Conservation (phyloP, 2,888 invertebrate genomes). For the Heliconius aoede region DNA sequence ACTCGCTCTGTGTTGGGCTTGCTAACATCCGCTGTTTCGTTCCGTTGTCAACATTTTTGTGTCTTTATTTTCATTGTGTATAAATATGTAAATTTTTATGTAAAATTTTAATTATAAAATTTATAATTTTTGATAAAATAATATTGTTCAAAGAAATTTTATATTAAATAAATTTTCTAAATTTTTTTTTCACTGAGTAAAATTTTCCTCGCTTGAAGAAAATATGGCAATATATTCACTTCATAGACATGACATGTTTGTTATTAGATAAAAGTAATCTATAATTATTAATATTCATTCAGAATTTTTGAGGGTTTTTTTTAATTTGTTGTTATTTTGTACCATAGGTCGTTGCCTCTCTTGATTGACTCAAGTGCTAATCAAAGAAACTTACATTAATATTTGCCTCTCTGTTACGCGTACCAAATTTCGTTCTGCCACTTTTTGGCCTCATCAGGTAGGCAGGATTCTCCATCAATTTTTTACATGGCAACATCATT, state of each 20-base stretch:
- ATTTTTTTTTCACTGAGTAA: no score
- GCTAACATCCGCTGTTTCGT: conserved; percentile 44
- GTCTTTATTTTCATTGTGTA: conserved; percentile 11
- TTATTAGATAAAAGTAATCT: neutral
- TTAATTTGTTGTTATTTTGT: conserved; percentile 42
- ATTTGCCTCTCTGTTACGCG: conserved; percentile 55
- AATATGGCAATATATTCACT: neutral
- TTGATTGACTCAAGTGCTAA: conserved; percentile 58
- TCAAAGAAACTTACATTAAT: conserved; percentile 70
- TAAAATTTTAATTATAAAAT: no score
- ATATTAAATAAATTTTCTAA: neutral
- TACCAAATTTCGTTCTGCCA: conserved; percentile 66
- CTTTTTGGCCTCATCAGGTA: conserved; percentile 76
- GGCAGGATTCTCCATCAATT: conserved; percentile 69
- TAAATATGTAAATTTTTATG: neutral
- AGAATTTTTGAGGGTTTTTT: conserved; percentile 13
- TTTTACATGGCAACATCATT: conserved; percentile 69
- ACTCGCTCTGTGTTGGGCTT: conserved; percentile 43
- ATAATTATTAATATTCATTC: no score
- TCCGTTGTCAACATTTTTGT: conserved; percentile 16
- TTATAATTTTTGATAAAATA: neutral
- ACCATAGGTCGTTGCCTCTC: conserved; percentile 38
- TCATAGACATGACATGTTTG: neutral
- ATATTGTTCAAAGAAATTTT: neutral
- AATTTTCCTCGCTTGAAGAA: no score